Conservation (phyloP, 2,797 vertebrate genomes). For the Tangara arthus region DNA sequence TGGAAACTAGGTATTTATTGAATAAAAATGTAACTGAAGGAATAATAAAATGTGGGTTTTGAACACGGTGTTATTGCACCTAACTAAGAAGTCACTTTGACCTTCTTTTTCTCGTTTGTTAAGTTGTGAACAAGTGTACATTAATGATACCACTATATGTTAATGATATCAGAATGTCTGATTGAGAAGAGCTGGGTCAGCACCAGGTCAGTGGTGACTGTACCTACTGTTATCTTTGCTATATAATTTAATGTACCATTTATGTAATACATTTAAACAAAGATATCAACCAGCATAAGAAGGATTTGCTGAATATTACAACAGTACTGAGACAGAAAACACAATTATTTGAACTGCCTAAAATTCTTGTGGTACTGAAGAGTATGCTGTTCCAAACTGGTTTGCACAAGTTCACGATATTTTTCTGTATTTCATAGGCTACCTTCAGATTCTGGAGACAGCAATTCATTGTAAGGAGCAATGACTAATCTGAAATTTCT, state of each 20-base stretch:
- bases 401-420: neutral
- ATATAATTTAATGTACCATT: neutral
- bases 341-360: neutral
- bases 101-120: neutral
- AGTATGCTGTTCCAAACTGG: neutral
- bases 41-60: slow-evolving; percentile 65
- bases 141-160: neutral
- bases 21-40: slow-evolving; percentile 71
- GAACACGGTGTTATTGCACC: slow-evolving; percentile 11
- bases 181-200: neutral
- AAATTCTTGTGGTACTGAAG: neutral
- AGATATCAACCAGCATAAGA: neutral
- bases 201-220: neutral
- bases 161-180: neutral
- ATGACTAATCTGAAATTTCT: neutral
- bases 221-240: neutral
- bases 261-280: neutral
- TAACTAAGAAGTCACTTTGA: slow-evolving; percentile 15
- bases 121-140: neutral
- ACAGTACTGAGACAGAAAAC: neutral
- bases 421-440: neutral
- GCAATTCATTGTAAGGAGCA: neutral
- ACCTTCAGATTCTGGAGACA: neutral
- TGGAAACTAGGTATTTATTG: slow-evolving; percentile 87
- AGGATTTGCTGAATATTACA: neutral